Conservation (phyloP, 2,888 invertebrate species). For the Reticulitermes lucifugus region DNA sequence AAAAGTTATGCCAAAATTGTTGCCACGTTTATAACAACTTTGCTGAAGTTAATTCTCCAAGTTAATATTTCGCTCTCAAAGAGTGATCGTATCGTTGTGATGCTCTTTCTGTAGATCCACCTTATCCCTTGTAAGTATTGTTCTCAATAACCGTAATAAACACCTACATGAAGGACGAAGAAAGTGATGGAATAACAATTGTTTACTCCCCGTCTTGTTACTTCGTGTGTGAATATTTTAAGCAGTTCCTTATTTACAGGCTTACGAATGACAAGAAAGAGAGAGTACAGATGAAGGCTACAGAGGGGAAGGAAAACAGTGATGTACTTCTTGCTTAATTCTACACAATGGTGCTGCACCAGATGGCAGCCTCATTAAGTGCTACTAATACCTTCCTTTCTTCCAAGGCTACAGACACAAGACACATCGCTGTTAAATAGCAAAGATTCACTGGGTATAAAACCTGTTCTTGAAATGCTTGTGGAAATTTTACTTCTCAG, state of each 20-base stretch:
- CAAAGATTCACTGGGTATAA: neutral
- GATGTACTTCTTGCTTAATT: conserved; percentile 2
- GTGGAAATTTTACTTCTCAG: neutral
- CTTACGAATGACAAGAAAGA: conserved; percentile 8
- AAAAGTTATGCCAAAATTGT: too few relatives aligned
- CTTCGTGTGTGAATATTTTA: neutral
- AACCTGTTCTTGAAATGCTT: neutral
- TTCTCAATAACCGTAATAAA: neutral
- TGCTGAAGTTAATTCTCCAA: too few relatives aligned
- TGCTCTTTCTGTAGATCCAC: too few relatives aligned
- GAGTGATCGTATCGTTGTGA: too few relatives aligned
- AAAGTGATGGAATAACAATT: neutral
- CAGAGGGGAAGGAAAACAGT: neutral
- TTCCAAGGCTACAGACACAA: neutral
- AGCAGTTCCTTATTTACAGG: conserved; percentile 17
- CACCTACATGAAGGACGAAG: neutral
- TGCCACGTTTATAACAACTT: too few relatives aligned
- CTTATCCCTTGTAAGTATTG: too few relatives aligned
- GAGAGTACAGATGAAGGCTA: neutral
- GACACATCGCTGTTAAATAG: neutral
- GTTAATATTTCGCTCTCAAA: too few relatives aligned
- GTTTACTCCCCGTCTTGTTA: neutral
- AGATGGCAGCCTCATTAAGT: conserved; percentile 30
- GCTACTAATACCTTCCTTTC: conserved; percentile 27
- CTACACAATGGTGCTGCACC: conserved; percentile 2